phyloP scores from a whole-genome alignment of 2,888 invertebrate species.

The Apodemia mormo region DNA sequence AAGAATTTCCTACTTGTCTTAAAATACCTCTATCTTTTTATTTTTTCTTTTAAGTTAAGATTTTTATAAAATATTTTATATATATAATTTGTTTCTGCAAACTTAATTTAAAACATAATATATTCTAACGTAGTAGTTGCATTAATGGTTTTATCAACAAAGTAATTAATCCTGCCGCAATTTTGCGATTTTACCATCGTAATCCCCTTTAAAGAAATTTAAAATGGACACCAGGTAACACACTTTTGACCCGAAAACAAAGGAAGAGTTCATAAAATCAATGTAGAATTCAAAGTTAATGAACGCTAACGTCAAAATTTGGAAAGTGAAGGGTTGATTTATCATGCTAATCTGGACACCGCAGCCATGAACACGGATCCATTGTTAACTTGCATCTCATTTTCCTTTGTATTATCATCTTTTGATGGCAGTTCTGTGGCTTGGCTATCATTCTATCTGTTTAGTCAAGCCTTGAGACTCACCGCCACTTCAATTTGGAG shows the following conservation, averaged over 20 bases:
- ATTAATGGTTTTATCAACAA: no score
- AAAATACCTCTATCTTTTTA: no score
- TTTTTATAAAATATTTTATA: no score
- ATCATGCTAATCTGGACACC: slow-evolving; percentile 43
- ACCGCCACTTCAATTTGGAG: background rate
- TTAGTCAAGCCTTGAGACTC: background rate
- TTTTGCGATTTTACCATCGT: no score
- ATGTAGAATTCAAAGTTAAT: slow-evolving; percentile 5
- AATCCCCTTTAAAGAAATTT: no score
- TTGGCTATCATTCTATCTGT: background rate
- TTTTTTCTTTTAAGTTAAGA: no score
- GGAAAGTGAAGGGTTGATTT: slow-evolving; percentile 42
- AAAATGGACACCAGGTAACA: no score
- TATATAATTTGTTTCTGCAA: no score
- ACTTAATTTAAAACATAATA: no score
- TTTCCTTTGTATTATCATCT: slow-evolving; percentile 13
- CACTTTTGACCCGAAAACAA: background rate
- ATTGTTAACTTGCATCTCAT: slow-evolving; percentile 14
- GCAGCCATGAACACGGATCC: slow-evolving; percentile 20
- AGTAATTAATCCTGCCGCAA: no score
- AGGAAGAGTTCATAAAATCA: background rate
- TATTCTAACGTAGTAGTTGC: no score
- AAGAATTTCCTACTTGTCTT: no score
- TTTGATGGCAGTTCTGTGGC: background rate
- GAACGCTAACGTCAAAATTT: slow-evolving; percentile 33